Percentiles rank a stretch among this genome's conserved stretches.
These are phyloP conservation scores for Antheraea assamensis DNA, from an alignment of 2,888 invertebrate genomes.

Conservation along the genomic window DNA sequence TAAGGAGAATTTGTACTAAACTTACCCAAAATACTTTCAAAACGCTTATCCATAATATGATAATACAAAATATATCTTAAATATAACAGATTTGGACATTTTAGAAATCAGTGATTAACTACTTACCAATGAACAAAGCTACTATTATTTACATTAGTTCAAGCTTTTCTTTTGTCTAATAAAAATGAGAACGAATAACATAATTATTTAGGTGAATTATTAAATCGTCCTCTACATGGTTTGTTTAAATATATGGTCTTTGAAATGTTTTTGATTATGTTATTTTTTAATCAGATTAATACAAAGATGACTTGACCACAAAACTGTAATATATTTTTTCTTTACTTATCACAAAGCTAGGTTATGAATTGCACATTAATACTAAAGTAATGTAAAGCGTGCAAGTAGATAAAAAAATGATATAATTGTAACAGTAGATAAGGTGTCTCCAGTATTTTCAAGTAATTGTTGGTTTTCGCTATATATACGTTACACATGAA, in stretches of 20 bases:
- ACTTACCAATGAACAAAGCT: no score
- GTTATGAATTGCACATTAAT: slow-evolving; percentile 7
- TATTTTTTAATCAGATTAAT: neutral
- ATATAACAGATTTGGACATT: neutral
- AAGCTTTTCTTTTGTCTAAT: no score
- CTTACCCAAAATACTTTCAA: neutral
- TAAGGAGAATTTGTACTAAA: neutral
- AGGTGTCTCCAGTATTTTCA: slow-evolving; percentile 10
- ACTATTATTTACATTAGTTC: no score
- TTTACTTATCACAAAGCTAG: neutral
- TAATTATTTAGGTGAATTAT: neutral
- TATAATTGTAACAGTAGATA: neutral
- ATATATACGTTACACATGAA: neutral
- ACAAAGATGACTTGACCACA: neutral
- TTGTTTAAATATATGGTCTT: neutral
- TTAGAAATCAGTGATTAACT: neutral
- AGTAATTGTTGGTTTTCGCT: neutral
- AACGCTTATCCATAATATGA: neutral
- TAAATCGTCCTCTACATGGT: neutral
- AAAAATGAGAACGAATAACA: neutral
- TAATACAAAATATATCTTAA: neutral
- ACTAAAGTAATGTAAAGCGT: slow-evolving; percentile 6
- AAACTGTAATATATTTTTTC: neutral
- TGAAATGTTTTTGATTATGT: neutral
- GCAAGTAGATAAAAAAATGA: neutral